Conservation (phyloP, 2,888 invertebrate species). For the Amitus sp. region DNA sequence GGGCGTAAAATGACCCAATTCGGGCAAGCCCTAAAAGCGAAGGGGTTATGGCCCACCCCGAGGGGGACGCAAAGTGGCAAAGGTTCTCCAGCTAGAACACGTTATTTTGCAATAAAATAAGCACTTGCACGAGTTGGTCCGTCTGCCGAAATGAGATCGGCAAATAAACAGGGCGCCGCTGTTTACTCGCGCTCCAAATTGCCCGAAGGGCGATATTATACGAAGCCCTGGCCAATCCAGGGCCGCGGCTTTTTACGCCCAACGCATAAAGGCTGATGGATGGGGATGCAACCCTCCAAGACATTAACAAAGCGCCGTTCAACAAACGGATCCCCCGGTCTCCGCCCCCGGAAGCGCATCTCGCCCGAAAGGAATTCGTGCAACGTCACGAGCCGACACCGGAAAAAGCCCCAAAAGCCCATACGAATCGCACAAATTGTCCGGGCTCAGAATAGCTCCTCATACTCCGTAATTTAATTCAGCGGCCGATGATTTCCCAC, state of each 20-base stretch:
- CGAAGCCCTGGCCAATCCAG: constrained; percentile 12
- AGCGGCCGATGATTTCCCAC: not conserved
- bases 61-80: constrained; percentile 33
- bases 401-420: too few species aligned
- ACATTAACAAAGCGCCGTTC: not conserved
- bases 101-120: constrained; percentile 41
- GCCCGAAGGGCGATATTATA: constrained; percentile 32
- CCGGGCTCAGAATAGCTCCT: too few species aligned
- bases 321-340: not conserved
- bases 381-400: too few species aligned
- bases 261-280: constrained; percentile 9
- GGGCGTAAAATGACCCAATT: too few species aligned
- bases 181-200: constrained; percentile 34
- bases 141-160: constrained; percentile 37
- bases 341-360: not conserved
- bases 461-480: not conserved
- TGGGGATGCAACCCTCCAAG: not conserved
- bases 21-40: constrained; percentile 34
- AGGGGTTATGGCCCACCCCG: constrained; percentile 32
- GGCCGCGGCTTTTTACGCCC: constrained; percentile 19
- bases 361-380: not conserved
- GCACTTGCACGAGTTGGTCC: constrained; percentile 33
- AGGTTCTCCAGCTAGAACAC: constrained; percentile 32
- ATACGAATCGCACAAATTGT: too few species aligned
- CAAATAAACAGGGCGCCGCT: constrained; percentile 35